These are phyloP conservation scores for Clarias macrocephalus DNA, from an alignment of 2,113 vertebrate species.

Conservation along the genomic window DNA sequence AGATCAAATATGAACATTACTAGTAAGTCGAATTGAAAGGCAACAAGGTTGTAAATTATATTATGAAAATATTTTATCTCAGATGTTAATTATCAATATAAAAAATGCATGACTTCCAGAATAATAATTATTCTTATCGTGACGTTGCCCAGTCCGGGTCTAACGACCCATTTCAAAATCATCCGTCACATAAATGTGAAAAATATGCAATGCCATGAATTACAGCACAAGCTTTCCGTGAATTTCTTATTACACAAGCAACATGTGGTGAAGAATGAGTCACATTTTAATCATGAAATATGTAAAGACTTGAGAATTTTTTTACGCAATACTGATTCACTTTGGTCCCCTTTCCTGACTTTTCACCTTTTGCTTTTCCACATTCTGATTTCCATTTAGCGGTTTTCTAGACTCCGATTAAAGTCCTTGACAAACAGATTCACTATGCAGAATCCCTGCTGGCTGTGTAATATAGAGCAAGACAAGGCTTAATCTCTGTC, in stretches of 20 bases:
- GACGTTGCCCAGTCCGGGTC: not conserved
- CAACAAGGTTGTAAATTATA: not conserved
- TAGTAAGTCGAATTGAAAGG: not conserved
- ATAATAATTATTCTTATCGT: not conserved
- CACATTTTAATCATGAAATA: slow-evolving; percentile 60
- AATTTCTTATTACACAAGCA: slow-evolving; percentile 50
- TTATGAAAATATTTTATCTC: not conserved
- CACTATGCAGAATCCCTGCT: slow-evolving; percentile 23
- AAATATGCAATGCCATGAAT: slow-evolving; percentile 39
- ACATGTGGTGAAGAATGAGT: slow-evolving; percentile 40
- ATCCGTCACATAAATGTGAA: not conserved
- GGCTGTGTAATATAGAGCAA: slow-evolving; percentile 22
- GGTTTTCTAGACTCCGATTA: slow-evolving; percentile 21
- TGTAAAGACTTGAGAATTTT: slow-evolving; percentile 27
- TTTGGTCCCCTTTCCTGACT: slow-evolving; percentile 3
- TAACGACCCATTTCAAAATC: not conserved
- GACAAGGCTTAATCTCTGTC: slow-evolving; percentile 30
- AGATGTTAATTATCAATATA: not conserved
- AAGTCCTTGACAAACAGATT: slow-evolving; percentile 28
- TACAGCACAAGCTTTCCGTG: slow-evolving; percentile 51
- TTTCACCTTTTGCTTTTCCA: not conserved
- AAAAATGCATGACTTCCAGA: not conserved
- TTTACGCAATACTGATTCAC: slow-evolving; percentile 30
- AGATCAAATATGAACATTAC: not conserved
- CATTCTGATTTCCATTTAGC: slow-evolving; percentile 3